These are phyloP conservation scores for Bradypus variegatus DNA, from an alignment of 2,797 vertebrate species.

Conservation along the genomic window DNA sequence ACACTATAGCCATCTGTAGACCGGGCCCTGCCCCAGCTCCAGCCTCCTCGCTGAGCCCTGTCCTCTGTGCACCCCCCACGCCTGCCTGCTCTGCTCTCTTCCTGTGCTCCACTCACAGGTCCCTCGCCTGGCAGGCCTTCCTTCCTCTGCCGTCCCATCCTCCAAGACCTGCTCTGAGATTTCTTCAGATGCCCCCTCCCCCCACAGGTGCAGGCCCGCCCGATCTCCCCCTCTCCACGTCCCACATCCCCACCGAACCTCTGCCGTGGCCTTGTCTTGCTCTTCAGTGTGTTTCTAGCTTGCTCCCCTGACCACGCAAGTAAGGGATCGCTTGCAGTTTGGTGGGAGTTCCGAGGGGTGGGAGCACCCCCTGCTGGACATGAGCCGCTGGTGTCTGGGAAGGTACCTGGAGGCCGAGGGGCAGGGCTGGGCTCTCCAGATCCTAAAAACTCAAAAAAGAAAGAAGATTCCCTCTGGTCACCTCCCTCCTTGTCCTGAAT, in stretches of 20 bases:
- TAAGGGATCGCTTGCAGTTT: neutral
- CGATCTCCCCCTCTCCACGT: accelerated
- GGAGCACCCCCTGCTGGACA: neutral
- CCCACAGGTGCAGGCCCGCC: neutral
- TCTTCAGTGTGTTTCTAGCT: neutral
- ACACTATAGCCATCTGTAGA: too few species aligned
- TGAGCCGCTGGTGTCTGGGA: neutral
- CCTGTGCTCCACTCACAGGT: too few species aligned
- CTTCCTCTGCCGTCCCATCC: neutral
- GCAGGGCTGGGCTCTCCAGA: neutral
- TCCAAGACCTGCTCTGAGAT: neutral
- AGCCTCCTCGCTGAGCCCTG: neutral
- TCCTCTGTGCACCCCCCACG: neutral
- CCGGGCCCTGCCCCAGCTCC: too few species aligned
- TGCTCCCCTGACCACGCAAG: neutral
- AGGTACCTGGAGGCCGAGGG: neutral
- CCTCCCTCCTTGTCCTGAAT: too few species aligned
- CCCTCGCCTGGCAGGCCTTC: neutral
- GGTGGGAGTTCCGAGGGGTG: neutral
- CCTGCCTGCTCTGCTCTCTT: neutral
- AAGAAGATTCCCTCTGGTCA: neutral
- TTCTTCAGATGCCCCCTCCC: neutral
- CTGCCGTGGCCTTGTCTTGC: neutral
- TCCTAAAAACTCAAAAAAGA: neutral
- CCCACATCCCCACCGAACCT: neutral